Conservation (phyloP, 2,797 vertebrate species). For the Thamnophis elegans region DNA sequence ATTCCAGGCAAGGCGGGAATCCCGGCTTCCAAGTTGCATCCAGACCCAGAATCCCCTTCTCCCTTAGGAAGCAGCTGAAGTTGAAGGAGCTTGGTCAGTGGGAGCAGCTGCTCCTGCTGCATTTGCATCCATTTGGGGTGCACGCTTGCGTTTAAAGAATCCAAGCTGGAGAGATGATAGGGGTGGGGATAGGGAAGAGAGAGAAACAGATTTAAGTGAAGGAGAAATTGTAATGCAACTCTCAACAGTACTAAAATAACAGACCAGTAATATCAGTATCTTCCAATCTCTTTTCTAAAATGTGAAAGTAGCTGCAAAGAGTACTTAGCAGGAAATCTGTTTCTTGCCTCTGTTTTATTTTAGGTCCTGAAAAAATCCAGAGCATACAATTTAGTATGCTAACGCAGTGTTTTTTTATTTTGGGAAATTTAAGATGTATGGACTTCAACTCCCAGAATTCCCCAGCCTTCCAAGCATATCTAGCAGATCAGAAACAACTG, state of each 20-base stretch:
- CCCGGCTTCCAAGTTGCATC: not conserved
- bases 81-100: not conserved
- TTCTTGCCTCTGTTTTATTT: too few relatives aligned
- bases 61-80: not conserved
- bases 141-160: slow-evolving; percentile 22
- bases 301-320: not conserved
- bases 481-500: too few relatives aligned
- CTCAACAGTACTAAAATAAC: not conserved
- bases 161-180: not conserved
- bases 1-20: not conserved
- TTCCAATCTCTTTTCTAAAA: not conserved
- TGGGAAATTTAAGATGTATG: too few relatives aligned
- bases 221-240: not conserved
- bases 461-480: too few relatives aligned
- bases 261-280: not conserved
- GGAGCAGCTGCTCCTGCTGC: not conserved
- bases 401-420: too few relatives aligned
- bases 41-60: not conserved
- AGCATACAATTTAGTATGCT: too few relatives aligned
- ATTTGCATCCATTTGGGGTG: not conserved
- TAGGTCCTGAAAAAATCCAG: too few relatives aligned
- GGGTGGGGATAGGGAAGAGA: not conserved
- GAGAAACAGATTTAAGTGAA: not conserved
- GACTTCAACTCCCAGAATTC: too few relatives aligned
- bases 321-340: not conserved